A percentile compares a stretch with the other conserved stretches of the same genome.
Conservation (phyloP, 2,797 vertebrate genomes). For the Trachurus trachurus region DNA sequence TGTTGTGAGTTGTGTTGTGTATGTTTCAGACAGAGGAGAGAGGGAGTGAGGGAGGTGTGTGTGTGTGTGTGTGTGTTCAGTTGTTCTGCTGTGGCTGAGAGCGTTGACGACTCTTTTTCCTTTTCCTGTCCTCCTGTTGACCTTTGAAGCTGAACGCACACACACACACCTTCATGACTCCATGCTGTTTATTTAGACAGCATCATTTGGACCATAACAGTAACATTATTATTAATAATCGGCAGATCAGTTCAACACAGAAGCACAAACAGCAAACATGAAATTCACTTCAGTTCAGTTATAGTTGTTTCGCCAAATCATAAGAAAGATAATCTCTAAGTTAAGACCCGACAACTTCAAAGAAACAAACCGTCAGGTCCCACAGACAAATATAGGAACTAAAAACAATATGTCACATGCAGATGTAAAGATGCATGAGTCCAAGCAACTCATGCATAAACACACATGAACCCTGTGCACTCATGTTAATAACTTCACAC, state of each 20-base stretch:
- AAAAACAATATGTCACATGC: background rate
- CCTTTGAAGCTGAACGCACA: background rate
- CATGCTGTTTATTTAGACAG: background rate
- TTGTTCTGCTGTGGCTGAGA: background rate
- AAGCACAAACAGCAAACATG: background rate
- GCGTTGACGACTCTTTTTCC: background rate
- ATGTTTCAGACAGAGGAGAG: background rate
- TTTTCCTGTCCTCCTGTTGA: background rate
- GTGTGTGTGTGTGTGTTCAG: background rate
- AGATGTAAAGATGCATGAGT: background rate
- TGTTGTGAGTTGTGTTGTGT: background rate
- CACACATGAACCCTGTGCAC: background rate
- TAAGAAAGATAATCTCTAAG: too few species aligned
- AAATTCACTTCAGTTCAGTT: too few species aligned
- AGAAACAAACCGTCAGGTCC: too few species aligned
- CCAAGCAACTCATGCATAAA: background rate
- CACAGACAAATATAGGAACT: background rate
- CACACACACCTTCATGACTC: background rate
- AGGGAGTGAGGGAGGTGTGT: background rate
- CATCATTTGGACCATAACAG: too few species aligned
- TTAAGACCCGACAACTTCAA: too few species aligned
- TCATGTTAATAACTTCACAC: background rate
- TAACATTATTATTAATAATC: background rate
- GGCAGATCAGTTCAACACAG: background rate
- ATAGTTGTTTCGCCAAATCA: too few species aligned